Conservation (phyloP, 2,113 vertebrate species). For the Coturnix japonica region DNA sequence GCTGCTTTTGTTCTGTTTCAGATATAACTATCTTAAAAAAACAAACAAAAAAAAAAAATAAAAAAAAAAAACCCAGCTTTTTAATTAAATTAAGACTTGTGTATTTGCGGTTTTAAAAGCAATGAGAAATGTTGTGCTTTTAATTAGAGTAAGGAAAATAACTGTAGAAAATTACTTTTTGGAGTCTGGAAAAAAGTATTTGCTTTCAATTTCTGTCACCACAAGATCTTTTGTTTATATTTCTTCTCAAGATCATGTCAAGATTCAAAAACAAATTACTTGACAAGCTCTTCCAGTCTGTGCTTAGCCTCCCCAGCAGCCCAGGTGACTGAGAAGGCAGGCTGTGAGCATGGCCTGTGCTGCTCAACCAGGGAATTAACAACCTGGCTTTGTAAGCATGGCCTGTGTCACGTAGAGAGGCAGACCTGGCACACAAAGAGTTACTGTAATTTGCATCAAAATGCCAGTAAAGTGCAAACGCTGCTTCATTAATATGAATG, state of each 20-base stretch:
- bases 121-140: background rate
- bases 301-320: background rate
- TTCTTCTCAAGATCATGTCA: background rate
- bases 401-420: background rate
- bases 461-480: constrained; percentile 25
- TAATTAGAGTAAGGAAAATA: background rate
- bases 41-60: no score
- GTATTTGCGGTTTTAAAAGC: background rate
- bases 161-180: background rate
- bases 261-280: background rate
- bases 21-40: background rate
- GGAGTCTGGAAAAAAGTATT: background rate
- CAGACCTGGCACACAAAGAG: background rate
- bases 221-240: background rate
- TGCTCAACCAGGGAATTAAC: background rate
- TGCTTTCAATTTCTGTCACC: background rate
- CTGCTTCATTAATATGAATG: constrained; percentile 58
- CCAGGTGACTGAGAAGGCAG: background rate
- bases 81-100: background rate
- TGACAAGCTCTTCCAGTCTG: background rate
- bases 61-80: background rate
- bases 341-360: rapidly evolving
- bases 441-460: constrained; percentile 45
- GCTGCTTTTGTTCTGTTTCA: constrained; percentile 16
- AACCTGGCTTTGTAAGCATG: background rate